A percentile compares a stretch with the other conserved stretches of the same genome.
These are phyloP conservation scores for Meiosimyza decipiens DNA, from an alignment of 2,888 invertebrate genomes.

Conservation along the genomic window DNA sequence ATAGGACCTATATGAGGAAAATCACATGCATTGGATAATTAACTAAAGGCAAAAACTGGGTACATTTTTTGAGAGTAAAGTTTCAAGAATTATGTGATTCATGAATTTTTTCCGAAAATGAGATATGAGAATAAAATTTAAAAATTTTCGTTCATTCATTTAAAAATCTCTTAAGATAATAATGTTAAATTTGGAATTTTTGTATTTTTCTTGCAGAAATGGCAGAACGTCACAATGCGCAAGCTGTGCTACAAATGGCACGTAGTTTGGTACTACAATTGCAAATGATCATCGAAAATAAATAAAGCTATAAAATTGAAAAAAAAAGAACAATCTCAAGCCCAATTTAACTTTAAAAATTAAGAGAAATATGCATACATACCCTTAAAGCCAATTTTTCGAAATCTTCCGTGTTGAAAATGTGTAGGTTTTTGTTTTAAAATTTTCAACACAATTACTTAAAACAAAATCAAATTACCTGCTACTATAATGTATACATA, in stretches of 20 bases:
- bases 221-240: constrained; percentile 94
- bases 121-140: too few relatives aligned
- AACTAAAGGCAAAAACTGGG: too few relatives aligned
- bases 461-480: constrained; percentile 5
- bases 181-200: too few relatives aligned
- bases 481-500: constrained; percentile 2
- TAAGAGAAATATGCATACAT: neutral
- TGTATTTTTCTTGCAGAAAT: constrained; percentile 80
- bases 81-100: too few relatives aligned
- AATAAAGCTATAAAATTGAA: constrained; percentile 69
- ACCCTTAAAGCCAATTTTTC: constrained; percentile 20
- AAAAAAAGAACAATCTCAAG: neutral
- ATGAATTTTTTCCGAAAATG: too few relatives aligned
- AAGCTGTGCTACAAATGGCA: constrained; percentile 83
- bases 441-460: constrained; percentile 12
- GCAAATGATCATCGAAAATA: constrained; percentile 92
- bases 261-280: constrained; percentile 88
- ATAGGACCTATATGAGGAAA: too few relatives aligned
- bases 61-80: too few relatives aligned
- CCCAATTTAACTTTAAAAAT: neutral
- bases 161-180: too few relatives aligned
- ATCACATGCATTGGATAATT: too few relatives aligned
- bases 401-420: constrained; percentile 33
- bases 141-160: too few relatives aligned
- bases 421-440: neutral